These are phyloP conservation scores for Trichonephila inaurata DNA, from an alignment of 1,140 invertebrate genomes.

Conservation along the genomic window DNA sequence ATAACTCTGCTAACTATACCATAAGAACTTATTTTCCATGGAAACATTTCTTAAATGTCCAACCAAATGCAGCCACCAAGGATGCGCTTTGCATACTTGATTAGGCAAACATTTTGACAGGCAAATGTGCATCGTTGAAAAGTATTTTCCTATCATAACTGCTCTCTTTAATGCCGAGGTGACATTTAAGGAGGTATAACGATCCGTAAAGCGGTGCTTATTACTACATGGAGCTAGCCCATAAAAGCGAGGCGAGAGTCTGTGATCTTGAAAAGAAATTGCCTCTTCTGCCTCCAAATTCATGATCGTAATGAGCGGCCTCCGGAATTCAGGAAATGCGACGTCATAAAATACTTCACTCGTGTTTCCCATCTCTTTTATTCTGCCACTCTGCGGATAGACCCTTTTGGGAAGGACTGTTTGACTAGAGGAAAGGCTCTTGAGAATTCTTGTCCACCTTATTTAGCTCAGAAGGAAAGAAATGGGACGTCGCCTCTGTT, in stretches of 20 bases:
- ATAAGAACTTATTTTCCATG: not conserved
- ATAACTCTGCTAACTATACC: too few relatives aligned
- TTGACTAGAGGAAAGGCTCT: not conserved
- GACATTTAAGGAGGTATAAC: constrained; percentile 37
- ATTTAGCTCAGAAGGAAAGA: not conserved
- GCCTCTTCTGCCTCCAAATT: constrained; percentile 32
- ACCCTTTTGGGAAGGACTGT: not conserved
- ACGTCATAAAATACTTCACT: constrained; percentile 56
- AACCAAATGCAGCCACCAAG: not conserved
- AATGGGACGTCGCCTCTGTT: not conserved
- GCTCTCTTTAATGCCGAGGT: not conserved
- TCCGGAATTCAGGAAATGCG: constrained; percentile 57
- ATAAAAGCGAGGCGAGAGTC: constrained; percentile 35
- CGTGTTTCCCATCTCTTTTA: constrained; percentile 28
- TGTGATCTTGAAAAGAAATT: constrained; percentile 20
- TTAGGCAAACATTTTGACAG: not conserved
- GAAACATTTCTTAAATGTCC: not conserved
- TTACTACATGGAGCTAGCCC: not conserved
- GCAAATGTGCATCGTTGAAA: constrained; percentile 2
- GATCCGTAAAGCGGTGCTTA: constrained; percentile 20
- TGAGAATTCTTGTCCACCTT: constrained; percentile 3
- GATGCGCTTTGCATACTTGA: not conserved
- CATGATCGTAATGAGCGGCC: constrained; percentile 41
- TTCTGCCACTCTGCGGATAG: constrained; percentile 7
- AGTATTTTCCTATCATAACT: constrained; percentile 23